Conservation (phyloP, 1,140 invertebrate genomes). For the Harpegnathos saltator region DNA sequence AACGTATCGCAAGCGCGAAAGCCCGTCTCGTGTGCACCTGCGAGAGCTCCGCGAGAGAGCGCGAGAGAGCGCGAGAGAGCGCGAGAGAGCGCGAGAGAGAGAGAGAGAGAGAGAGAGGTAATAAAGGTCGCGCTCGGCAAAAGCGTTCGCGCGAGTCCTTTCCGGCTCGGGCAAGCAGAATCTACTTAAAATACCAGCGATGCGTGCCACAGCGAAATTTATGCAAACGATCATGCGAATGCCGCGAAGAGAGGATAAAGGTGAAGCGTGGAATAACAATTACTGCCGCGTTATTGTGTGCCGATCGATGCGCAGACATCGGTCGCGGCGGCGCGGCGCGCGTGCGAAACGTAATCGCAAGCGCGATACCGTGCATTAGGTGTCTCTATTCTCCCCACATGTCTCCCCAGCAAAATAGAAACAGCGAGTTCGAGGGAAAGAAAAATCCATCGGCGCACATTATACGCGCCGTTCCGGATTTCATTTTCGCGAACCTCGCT, state of each 20-base stretch:
- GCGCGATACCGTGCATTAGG: slow-evolving; percentile 6
- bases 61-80: slow-evolving; percentile 1
- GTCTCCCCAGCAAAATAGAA: no score
- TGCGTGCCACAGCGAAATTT: slow-evolving; percentile 48
- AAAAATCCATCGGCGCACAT: no score
- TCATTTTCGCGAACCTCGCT: no score
- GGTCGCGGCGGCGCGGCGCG: no score
- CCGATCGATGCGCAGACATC: slow-evolving; percentile 30
- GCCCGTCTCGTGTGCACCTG: slow-evolving; percentile 42
- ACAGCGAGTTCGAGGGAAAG: no score
- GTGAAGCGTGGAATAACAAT: slow-evolving; percentile 43
- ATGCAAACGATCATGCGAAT: slow-evolving; percentile 55
- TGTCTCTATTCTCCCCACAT: not conserved
- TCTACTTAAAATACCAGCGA: slow-evolving; percentile 43
- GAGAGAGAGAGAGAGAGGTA: no score
- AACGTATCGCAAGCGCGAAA: slow-evolving; percentile 51
- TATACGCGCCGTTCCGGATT: no score
- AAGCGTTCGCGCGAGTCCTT: slow-evolving; percentile 38
- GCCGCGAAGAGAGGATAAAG: slow-evolving; percentile 52
- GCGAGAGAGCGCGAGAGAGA: not conserved
- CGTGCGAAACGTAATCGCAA: no score
- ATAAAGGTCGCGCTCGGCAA: slow-evolving; percentile 53
- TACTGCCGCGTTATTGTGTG: not conserved
- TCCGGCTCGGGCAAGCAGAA: slow-evolving; percentile 49
- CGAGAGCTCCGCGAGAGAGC: slow-evolving; percentile 14